These are phyloP conservation scores for Epizoanthus rinbou DNA, from an alignment of 92 coral and sea anemone genomes.

Conservation along the genomic window DNA sequence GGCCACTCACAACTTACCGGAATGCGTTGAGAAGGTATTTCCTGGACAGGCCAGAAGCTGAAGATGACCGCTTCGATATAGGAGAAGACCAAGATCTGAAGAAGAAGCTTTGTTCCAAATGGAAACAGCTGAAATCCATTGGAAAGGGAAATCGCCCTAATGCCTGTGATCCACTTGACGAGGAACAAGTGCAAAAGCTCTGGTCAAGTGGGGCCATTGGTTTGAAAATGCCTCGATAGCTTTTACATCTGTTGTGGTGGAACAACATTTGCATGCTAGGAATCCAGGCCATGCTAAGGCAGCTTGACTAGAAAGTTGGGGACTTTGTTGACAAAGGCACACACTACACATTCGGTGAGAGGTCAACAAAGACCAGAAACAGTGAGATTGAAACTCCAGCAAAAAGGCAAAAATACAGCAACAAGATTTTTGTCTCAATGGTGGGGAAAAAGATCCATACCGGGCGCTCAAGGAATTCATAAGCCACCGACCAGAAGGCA, in stretches of 20 bases:
- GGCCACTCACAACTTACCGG: conserved; percentile 21
- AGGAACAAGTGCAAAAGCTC: conserved; percentile 43
- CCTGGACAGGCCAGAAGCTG: conserved; percentile 10
- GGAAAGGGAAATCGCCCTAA: conserved; percentile 37
- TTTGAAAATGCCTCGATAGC: too few species aligned
- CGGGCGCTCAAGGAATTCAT: not conserved
- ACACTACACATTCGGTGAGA: conserved; percentile 13
- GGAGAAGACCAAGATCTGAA: conserved; percentile 33
- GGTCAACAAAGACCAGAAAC: conserved; percentile 33
- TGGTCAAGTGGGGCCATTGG: too few species aligned
- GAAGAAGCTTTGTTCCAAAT: conserved; percentile 27
- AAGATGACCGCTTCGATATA: conserved; percentile 19
- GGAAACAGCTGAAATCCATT: conserved; percentile 39
- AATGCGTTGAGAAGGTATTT: conserved; percentile 40
- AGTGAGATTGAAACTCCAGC: conserved; percentile 8
- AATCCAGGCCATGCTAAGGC: conserved; percentile 37
- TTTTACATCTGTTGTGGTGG: conserved; percentile 44
- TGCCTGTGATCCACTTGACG: conserved; percentile 40
- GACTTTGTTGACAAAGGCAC: conserved; percentile 41
- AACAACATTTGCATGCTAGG: conserved; percentile 35
- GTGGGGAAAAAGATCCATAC: conserved; percentile 34
- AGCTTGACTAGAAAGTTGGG: conserved; percentile 21
- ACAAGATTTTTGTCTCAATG: conserved; percentile 29
- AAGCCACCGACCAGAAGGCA: conserved; percentile 26
- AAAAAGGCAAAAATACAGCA: conserved; percentile 4